Evolutionary conservation across 2,888 invertebrate genomes (phyloP), one percentile per base, ranked within the genome.

Genomic region (Morpho helenor): DNA sequence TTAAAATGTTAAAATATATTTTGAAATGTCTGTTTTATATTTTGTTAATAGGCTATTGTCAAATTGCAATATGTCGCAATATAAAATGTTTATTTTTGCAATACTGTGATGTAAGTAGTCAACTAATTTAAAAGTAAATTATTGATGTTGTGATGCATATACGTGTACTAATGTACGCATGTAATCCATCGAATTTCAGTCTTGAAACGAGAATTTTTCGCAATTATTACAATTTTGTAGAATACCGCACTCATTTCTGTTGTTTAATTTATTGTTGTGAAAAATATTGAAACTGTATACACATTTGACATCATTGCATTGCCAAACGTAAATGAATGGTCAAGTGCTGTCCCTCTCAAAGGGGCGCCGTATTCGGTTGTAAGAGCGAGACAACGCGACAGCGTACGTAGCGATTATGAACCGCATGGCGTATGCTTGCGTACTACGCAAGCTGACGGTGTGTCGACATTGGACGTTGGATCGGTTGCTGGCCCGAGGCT

Each of bases 391-490:
- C 59, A 72, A 68, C 56, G 67, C 72, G 68, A 67, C 39, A 55
- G 44, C 56, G 59, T 56, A 58, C 54, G 60, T 62, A 78, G 56
- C 72, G 70, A 61, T 72, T 71, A 59, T 64, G 67, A 74, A 79
- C 76, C 79, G 80, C 84, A 77, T 86, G 84, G 84, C 82, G 82
- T 83, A 79, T 80, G 75, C 75, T 81, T 79, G 83, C 84, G 88
- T 89, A 88, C 85, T 89, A 89, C 89, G 87, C 88, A 89, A 89
- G 87, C 79, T 84, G 87, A 81, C 83, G 80, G 86, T 88, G 88
- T 90, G 88, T 89, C 89, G 89, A 90, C 89, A 89, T 89, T 89
- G 89, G 88, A 88, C 88, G 85, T 89, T 88, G 87, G 85, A 75
- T 87, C 84, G 83, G 81, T 80, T 81, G 85, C 84, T 82, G 86